Percentiles rank a stretch among this genome's conserved stretches.
phyloP scores from a whole-genome alignment of 2,797 vertebrate species.

The Scolopax bukidnonensis region DNA sequence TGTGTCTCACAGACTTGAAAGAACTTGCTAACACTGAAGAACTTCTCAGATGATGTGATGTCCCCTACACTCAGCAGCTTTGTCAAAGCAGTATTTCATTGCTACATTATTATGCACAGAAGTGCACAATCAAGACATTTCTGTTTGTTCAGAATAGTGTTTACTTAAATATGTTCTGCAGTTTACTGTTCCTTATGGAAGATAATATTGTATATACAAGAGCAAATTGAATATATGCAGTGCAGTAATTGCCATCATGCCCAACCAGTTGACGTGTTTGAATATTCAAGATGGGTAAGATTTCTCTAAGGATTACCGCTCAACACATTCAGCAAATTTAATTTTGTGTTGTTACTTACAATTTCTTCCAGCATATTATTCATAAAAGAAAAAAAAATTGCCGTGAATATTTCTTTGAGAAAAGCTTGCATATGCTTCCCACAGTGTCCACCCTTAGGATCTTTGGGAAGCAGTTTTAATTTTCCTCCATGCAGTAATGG shows the following conservation, averaged over 20 bases:
- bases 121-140: conserved; percentile 26
- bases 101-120: conserved; percentile 5
- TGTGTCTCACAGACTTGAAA: not conserved
- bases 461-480: conserved; percentile 59
- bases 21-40: not conserved
- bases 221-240: conserved; percentile 64
- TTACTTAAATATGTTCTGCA: conserved; percentile 50
- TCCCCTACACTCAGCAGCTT: not conserved
- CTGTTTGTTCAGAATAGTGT: conserved; percentile 58
- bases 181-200: conserved; percentile 50
- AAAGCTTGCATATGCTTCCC: conserved; percentile 25
- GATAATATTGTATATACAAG: conserved; percentile 64
- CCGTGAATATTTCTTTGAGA: conserved; percentile 55
- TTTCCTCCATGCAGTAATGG: conserved; percentile 15
- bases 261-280: conserved; percentile 56
- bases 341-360: conserved; percentile 69
- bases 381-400: not conserved
- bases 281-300: conserved; percentile 64
- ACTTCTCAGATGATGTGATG: not conserved
- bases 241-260: conserved; percentile 46
- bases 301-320: conserved; percentile 68
- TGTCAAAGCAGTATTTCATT: conserved; percentile 17
- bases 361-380: conserved; percentile 42
- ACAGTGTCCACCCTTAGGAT: conserved; percentile 17
- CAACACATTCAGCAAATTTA: conserved; percentile 68